Conservation (phyloP, 2,113 vertebrate species). For the Cepphus grylle region DNA sequence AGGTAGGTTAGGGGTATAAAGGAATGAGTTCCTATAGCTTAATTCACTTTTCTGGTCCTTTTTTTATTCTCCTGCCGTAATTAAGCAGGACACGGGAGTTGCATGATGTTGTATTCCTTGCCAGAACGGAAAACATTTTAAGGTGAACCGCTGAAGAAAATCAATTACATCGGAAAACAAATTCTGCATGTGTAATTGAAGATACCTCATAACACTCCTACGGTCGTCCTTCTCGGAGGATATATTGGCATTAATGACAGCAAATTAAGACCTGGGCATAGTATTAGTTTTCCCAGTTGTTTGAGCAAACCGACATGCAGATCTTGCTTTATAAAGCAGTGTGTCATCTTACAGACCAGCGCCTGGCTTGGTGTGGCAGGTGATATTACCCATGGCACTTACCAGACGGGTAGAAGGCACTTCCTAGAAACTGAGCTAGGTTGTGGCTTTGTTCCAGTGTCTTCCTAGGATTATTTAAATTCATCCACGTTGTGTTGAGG, state of each 20-base stretch:
- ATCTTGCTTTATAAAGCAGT: neutral
- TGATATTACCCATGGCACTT: neutral
- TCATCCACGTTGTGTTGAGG: neutral
- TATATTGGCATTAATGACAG: neutral
- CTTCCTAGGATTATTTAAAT: neutral
- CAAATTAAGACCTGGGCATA: neutral
- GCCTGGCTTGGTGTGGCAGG: neutral
- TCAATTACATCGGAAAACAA: neutral
- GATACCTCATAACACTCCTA: neutral
- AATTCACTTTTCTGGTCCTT: neutral
- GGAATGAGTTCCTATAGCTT: neutral
- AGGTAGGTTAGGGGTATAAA: neutral
- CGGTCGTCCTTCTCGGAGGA: neutral
- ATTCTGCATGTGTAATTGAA: neutral
- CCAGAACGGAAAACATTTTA: neutral
- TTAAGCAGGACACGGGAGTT: neutral
- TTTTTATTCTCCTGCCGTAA: neutral
- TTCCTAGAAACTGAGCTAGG: neutral
- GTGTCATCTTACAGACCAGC: neutral
- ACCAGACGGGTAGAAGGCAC: neutral
- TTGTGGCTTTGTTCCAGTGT: neutral
- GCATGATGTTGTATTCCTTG: neutral
- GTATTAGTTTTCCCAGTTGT: neutral
- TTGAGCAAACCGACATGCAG: neutral
- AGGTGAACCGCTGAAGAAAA: neutral